A percentile compares a stretch with the other conserved stretches of the same genome.
phyloP scores from a whole-genome alignment of 2,888 invertebrate genomes.

The Thelaira solivaga region DNA sequence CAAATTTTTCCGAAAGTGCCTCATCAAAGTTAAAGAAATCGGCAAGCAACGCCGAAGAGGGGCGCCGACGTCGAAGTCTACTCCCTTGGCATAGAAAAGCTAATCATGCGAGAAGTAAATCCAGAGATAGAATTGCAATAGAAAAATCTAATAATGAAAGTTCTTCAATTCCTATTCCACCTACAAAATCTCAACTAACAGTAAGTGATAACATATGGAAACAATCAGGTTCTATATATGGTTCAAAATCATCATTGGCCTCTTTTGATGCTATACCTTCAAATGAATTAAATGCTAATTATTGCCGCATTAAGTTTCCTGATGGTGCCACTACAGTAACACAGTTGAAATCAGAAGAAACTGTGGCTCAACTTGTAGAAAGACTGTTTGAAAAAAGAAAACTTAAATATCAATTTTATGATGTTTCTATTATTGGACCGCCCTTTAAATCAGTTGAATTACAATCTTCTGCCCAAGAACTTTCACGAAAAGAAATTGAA shows the following conservation, averaged over 20 bases:
- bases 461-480: conserved; percentile 82
- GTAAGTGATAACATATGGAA: conserved; percentile 33
- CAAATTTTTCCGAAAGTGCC: conserved; percentile 63
- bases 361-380: conserved; percentile 87
- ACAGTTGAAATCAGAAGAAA: conserved; percentile 85
- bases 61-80: conserved; percentile 88
- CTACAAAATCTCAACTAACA: conserved; percentile 64
- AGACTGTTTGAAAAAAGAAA: conserved; percentile 90
- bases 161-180: conserved; percentile 37
- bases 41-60: conserved; percentile 89
- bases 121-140: conserved; percentile 79
- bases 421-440: conserved; percentile 83
- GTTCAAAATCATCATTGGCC: conserved; percentile 76
- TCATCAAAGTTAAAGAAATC: conserved; percentile 84
- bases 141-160: conserved; percentile 38
- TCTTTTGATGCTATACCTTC: conserved; percentile 73
- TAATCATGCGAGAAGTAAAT: conserved; percentile 80
- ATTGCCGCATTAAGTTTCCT: conserved; percentile 90
- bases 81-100: conserved; percentile 90
- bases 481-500: conserved; percentile 89
- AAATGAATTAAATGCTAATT: conserved; percentile 74
- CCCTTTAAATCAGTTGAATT: conserved; percentile 81
- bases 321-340: conserved; percentile 96
- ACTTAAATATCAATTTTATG: conserved; percentile 87
- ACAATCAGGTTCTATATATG: conserved; percentile 67